Base-by-base conservation (phyloP, 2,888 invertebrate species). In the Tetramorium bicarinatum region DNA sequence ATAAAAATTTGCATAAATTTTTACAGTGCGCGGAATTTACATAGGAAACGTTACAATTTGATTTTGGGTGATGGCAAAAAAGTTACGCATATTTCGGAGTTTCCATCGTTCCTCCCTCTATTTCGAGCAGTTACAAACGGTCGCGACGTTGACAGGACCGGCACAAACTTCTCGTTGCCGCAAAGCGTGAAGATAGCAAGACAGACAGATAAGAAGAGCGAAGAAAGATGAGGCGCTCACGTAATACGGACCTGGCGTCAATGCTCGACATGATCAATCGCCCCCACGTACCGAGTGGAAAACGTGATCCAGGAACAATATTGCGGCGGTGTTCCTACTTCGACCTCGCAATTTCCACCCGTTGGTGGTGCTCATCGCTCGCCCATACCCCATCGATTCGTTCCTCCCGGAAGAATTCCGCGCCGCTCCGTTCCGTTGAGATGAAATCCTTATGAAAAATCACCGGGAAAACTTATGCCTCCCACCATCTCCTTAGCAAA, bases 221-320 rank as follows among this genome's bases (percentile, higher is more conserved):
- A 88, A 86, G 85, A 89, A 88, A 84, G 87, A 87, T 85, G 83
- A 56, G 85, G 72, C 76, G 85, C 77, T 49, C 77, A 54, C 81
- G 88, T 85, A 87, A 88, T 84, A 88, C 83, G 85, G 80, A 79
- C 56, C 74, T 25, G 83, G 80, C 89, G 86, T 89, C 91, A 83
- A 91, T 91, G 89, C 84, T 89, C 88, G 74, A 86, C 90, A 87
- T 89, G 89, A 91, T 91, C 91, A 91, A 91, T 90, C 86, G 91
- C 72, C 83, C 61, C 77, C 59, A 86, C 85, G 87, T 84, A 80
- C 84, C 80, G 67, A 83, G 86, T 83, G 62, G 91, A 86, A 86
- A 89, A 92, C 91, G 90, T 92, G 92, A 92, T 91, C 92, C 83
- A 85, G 85, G 87, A 88, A 89, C 90, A 90, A 91, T 91, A 91